Conservation (phyloP, 2,113 vertebrate genomes). For the Falco punctatus region DNA sequence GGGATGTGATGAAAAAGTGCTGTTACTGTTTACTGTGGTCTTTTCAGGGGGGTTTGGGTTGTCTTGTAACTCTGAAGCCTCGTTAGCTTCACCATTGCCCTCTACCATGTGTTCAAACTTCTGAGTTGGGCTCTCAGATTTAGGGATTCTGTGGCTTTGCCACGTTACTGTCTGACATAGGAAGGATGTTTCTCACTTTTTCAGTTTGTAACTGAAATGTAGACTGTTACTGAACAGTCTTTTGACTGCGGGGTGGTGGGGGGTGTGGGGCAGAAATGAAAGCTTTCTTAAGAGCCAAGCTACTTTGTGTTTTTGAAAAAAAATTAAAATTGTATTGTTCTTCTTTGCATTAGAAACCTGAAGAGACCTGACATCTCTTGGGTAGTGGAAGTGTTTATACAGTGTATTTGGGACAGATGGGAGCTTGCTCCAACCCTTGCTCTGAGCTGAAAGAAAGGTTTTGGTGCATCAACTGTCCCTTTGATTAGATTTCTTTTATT, state of each 20-base stretch:
- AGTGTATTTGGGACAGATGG: not conserved
- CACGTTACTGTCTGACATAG: not conserved
- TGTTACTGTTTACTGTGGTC: not conserved
- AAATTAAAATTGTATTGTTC: not conserved
- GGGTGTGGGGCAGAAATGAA: not conserved
- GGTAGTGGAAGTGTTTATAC: not conserved
- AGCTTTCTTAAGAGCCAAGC: not conserved
- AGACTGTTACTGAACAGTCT: not conserved
- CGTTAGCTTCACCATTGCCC: not conserved
- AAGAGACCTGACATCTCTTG: not conserved
- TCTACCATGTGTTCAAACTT: not conserved
- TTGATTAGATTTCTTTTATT: not conserved
- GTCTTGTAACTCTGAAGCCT: not conserved
- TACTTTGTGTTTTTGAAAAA: not conserved
- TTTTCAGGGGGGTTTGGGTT: rapidly evolving
- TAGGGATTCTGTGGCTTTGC: not conserved
- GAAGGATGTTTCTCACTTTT: not conserved
- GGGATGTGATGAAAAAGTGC: not conserved
- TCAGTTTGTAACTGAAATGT: not conserved
- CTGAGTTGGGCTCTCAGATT: not conserved
- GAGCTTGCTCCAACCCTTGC: not conserved
- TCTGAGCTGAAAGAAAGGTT: not conserved
- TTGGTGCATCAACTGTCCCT: not conserved
- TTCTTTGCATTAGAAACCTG: not conserved
- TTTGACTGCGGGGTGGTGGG: not conserved